Base-by-base conservation (phyloP, 2,888 invertebrate species). In the Heliconius hortense region DNA sequence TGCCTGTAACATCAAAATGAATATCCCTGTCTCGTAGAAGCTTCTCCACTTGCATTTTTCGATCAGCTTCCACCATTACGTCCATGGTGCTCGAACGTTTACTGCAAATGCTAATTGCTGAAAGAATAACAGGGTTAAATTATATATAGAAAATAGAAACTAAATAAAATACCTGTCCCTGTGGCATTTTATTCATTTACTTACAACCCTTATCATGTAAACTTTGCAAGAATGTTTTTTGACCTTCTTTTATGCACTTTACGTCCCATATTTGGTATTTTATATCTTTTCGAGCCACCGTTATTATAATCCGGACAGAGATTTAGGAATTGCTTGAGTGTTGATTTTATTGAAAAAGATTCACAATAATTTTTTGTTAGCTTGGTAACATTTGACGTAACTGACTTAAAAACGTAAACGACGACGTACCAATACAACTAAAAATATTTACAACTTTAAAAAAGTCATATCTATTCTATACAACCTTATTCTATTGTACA, bases 191-290 rank as follows among this genome's bases (percentile, higher is more conserved):
- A 24, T 10, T 24, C 21, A 7, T 21, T 28, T 60, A 82, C 89
- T 83, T 81, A 91, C 93, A 88, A 78, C 93, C 93, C 87, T 90
- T 93, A 82, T 81, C 83, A 79, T 90, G 87, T 82, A 94, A 87
- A 80, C 78, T 90, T 85, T 88, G 92, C 78, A 94, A 74, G 82
- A 90, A 94, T 66, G 78, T 81, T 77, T 81, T 91, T 86, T 94
- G 93, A n/a, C 93, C 93, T 76, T 92, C 90, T 85, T 86, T 93
- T 82, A 86, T 76, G 82, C 87, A 88, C 79, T 86, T 89, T 81
- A 93, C 86, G 79, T 90, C 88, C 93, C 93, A 94, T 93, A 89
- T 84, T 87, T 92, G 91, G 81, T 87, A 93, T 79, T 86, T 88
- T 63, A 79, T 82, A 79, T 84, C 84, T 80, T 85, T 88, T 43